Base-by-base conservation (phyloP, 2,888 invertebrate species). In the Chymomyza fuscimana region DNA sequence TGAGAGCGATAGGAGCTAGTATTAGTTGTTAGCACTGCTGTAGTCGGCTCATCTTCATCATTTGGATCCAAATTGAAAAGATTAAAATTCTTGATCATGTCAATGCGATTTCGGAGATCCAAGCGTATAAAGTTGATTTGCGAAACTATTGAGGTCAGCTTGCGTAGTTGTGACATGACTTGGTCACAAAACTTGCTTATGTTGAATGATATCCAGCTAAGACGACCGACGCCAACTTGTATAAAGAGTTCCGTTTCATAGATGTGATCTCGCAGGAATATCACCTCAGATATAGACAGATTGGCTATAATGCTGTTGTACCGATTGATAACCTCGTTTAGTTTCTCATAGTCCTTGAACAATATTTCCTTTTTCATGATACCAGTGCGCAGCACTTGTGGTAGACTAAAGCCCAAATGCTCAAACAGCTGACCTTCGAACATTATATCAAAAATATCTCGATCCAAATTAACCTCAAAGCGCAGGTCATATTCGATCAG, bases 131-230 rank as follows among this genome's bases (percentile, higher is more conserved):
- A 95, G 75, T 94, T 93, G 6, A 96, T 93, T 89, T 96, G 96
- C 15, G 93, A 93, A 61, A 95, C 94, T 10, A 95, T 93, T 0
- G 95, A 95, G 74, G 93, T 92, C 5, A 96, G 90, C 66, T 91
- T 91, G 29, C 94, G 93, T 76, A 94, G 94, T 9, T 94, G 90
- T 36, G 93, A 92, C 63, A 93, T 92, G 78, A 95, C 94, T 62
- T 92, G 92, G 0, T 92, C 89, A 3, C 95, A 93, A 89, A 96
- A 98, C 72, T 96, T 96, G 16, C 93, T 92, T 58, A 98, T 96
- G 32, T 96, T 95, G 15, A 97, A 93, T 0, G 97, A 96, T 74
- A 95, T 95, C 98, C 98, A 98, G 59, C 96, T 96, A 68, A 97
- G 94, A 36, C 97, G 93, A 3, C 95, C 95, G 0, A 96, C 92